Conservation (phyloP, 2,888 invertebrate genomes). For the Hoplodrina ambigua region DNA sequence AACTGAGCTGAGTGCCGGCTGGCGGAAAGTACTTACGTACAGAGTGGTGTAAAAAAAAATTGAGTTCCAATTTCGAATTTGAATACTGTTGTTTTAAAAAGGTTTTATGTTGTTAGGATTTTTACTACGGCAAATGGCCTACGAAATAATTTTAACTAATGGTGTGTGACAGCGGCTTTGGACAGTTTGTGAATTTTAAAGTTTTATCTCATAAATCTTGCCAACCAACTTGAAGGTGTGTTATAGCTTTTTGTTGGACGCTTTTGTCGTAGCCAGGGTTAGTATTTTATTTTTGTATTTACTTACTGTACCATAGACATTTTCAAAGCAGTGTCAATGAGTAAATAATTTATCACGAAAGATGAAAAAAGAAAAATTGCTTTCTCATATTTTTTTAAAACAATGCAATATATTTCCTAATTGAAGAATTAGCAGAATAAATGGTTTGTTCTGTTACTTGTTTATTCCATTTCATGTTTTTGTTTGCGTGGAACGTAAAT, state of each 20-base stretch:
- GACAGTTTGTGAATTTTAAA: no score
- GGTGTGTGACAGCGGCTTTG: no score
- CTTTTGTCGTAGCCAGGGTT: no score
- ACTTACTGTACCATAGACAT: neutral
- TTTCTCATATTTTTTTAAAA: neutral
- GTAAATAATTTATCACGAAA: neutral
- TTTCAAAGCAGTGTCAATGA: neutral
- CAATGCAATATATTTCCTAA: neutral
- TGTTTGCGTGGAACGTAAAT: slow-evolving; percentile 17
- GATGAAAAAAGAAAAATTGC: neutral
- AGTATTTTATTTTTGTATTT: neutral
- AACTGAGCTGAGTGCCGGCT: slow-evolving; percentile 42
- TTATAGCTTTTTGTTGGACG: no score
- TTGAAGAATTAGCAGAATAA: neutral
- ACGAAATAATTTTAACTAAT: no score
- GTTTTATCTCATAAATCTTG: no score
- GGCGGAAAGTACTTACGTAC: slow-evolving; percentile 27
- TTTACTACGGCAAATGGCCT: no score
- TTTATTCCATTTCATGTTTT: slow-evolving; percentile 11
- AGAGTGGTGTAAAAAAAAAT: slow-evolving; percentile 47
- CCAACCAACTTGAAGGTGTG: no score
- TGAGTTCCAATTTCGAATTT: neutral
- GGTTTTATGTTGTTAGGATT: neutral
- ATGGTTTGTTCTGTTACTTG: slow-evolving; percentile 23
- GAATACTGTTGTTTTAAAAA: neutral